phyloP scores from a whole-genome alignment of 2,797 vertebrate genomes.

The Mus spretus region DNA sequence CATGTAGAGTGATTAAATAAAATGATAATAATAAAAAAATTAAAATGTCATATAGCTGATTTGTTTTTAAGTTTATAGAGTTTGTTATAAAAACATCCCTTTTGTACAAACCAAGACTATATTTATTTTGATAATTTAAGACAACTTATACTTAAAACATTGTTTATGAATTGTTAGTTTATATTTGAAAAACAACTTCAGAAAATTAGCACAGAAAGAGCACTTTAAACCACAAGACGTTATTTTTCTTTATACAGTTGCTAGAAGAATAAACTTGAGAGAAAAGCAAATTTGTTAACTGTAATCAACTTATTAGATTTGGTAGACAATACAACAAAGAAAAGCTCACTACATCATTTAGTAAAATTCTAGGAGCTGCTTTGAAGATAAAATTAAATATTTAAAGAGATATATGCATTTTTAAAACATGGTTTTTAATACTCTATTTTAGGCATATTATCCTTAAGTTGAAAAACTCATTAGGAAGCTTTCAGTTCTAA shows the following conservation, averaged over 20 bases:
- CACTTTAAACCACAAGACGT: background rate
- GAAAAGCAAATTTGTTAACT: background rate
- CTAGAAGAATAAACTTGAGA: background rate
- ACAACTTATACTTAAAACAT: background rate
- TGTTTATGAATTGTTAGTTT: background rate
- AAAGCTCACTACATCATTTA: background rate
- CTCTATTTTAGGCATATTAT: constrained; percentile 34
- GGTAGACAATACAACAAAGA: background rate
- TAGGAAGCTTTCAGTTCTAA: constrained; percentile 12
- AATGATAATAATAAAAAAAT: background rate
- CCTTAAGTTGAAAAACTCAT: constrained; percentile 44
- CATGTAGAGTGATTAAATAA: background rate
- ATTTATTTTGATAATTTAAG: background rate
- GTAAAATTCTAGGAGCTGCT: background rate
- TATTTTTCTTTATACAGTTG: background rate
- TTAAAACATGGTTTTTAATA: constrained; percentile 35
- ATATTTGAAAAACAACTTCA: background rate
- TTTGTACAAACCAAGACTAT: background rate
- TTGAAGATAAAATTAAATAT: background rate
- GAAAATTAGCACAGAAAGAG: background rate
- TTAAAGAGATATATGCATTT: constrained; percentile 1
- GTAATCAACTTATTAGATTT: background rate
- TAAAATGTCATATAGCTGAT: background rate
- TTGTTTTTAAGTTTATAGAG: background rate
- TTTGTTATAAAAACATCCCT: background rate